These are phyloP conservation scores for Spilosoma lubricipeda DNA, from an alignment of 2,888 invertebrate genomes.

Conservation along the genomic window DNA sequence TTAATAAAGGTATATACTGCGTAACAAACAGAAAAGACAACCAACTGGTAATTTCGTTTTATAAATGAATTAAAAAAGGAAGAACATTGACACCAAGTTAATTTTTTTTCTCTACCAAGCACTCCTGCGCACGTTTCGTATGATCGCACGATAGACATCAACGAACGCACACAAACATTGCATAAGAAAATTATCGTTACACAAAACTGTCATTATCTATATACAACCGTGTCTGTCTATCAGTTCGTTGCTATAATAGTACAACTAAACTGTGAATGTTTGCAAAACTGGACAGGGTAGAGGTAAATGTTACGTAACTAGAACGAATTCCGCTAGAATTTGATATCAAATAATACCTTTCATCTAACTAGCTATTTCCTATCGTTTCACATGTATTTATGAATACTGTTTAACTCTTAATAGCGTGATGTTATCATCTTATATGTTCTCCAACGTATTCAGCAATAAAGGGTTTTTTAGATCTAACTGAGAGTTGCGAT, in stretches of 20 bases:
- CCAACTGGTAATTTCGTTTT: background rate
- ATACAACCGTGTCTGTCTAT: constrained; percentile 17
- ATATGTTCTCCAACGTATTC: background rate
- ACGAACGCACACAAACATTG: constrained; percentile 47
- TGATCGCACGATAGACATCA: constrained; percentile 62
- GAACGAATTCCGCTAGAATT: constrained; percentile 1
- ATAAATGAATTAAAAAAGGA: background rate
- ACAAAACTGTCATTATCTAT: constrained; percentile 22
- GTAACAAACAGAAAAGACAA: too few relatives aligned
- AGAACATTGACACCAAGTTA: background rate
- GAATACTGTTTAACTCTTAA: background rate
- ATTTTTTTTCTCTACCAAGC: background rate
- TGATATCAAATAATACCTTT: background rate
- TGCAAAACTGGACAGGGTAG: constrained; percentile 18
- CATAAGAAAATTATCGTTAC: constrained; percentile 23
- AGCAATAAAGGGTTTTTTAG: background rate
- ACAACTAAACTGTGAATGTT: constrained; percentile 19
- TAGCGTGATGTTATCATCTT: background rate
- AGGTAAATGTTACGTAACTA: constrained; percentile 10
- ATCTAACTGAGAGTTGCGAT: background rate
- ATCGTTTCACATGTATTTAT: background rate
- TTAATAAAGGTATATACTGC: too few relatives aligned
- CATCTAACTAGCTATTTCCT: background rate
- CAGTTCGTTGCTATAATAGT: constrained; percentile 23
- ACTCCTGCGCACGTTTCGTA: constrained; percentile 34